Evolutionary conservation across 2,888 invertebrate genomes (phyloP), one percentile per base, ranked within the genome.

Genomic region (Mycalesis mineus): DNA sequence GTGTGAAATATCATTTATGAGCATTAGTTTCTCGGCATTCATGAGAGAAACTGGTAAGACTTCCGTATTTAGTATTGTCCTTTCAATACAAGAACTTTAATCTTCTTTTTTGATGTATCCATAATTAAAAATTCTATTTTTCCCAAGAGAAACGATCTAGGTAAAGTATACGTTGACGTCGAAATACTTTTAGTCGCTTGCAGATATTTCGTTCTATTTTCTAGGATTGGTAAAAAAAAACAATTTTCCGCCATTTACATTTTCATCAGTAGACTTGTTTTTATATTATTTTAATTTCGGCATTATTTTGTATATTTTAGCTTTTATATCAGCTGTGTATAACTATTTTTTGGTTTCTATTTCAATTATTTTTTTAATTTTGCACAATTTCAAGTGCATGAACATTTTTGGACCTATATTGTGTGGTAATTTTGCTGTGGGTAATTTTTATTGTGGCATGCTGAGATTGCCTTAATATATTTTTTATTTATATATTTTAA

Each of bases 21-120:
- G 31, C 52, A 52, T 41, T 14, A 47, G 41, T 52, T 39, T 48
- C 40, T 31, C 40, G 40, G 53, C 48, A 52, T 59, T 17, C 15
- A 8, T 37, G 59, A 37, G 59, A 47, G 31, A 47, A 47, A 31
- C 11, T 36, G 33, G 1, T 33, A 11, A 11, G 4, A 36, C 11
- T 36, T 36, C 36, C 36, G 36, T 11, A 36, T 36, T 11, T 11
- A 36, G 11, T 36, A 36, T 9, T 36, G 9, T 36, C 36, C 4
- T 33, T 33, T 7, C 33, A 33, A 33, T 33, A 13, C 44, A 22
- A 44, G 28, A 29, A 44, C 28, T 44, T 13, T 28, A 44, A 9
- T 22, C 41, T 28, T 28, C 28, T 44, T 44, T 28, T 14, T 13
- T 28, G 29, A 13, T 7, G 13, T 13, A 7, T 29, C 29, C 29